Base-by-base conservation (phyloP, 1,140 invertebrate species). In the Rhyzopertha dominica region DNA sequence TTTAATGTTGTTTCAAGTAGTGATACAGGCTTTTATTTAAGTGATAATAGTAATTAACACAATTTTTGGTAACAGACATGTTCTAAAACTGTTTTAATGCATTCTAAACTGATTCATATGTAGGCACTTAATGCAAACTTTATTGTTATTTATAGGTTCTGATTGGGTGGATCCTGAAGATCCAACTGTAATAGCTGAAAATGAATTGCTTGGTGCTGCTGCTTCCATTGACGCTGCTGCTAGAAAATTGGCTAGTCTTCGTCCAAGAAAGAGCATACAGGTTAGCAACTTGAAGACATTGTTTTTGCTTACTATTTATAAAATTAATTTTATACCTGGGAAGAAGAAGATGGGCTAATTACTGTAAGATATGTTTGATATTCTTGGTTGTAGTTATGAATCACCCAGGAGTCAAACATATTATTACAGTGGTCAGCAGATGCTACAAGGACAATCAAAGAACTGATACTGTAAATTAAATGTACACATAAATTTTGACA, bases 361-460 rank as follows among this genome's bases (percentile, higher is more conserved):
- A 52, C 86, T 79, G 78, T 87, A 70, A 95, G 93, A 97, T 97
- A 97, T 97, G 93, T 97, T 97, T 97, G 93, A 95, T 96, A 96
- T 96, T 96, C 92, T 97, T 96, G 93, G 92, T 96, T 95, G 90
- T 93, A 77, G 72, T 71, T 66, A 69, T 68, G 63, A 66, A 71
- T 78, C 90, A 90, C 92, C 93, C 92, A 86, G 89, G 88, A 94
- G 90, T 94, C 92, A 94, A 91, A 96, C 93, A 95, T 97, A 95
- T 95, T 90, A 86, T 82, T 84, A 86, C 71, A 78, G 83, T 72
- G 75, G 58, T 65, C 54, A n/a, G n/a, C n/a, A n/a, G n/a, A n/a
- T n/a, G n/a, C n/a, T n/a, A n/a, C n/a, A n/a, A n/a, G n/a, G n/a
- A n/a, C n/a, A n/a, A n/a, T n/a, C n/a, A n/a, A n/a, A n/a, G n/a